Conservation (phyloP, 2,113 vertebrate species). For the Xenopus laevis region DNA sequence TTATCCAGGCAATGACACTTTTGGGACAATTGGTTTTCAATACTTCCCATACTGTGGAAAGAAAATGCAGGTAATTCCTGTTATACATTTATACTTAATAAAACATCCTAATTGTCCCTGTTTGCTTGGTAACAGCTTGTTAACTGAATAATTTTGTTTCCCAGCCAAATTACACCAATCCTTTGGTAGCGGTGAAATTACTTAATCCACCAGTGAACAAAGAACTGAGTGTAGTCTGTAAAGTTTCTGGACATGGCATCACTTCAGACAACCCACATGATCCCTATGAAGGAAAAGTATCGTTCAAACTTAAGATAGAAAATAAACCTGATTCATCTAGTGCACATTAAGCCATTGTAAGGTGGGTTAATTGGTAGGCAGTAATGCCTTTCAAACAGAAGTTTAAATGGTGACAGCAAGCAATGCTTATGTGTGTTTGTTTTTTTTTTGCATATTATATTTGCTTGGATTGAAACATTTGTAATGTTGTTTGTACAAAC, state of each 20-base stretch:
- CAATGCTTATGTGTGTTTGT: too few species aligned
- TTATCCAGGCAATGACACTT: conserved; percentile 65
- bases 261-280: conserved; percentile 75
- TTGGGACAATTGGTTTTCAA: conserved; percentile 81
- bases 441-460: too few species aligned
- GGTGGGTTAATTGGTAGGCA: neutral
- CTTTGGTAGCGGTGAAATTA: conserved; percentile 83
- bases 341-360: neutral
- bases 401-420: too few species aligned
- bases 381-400: too few species aligned
- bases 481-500: too few species aligned
- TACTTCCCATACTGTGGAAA: conserved; percentile 93
- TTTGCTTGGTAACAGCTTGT: too few species aligned
- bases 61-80: conserved; percentile 75
- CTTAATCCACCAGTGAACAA: conserved; percentile 62
- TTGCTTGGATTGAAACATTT: too few species aligned
- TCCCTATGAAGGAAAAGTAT: conserved; percentile 83
- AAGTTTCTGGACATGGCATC: conserved; percentile 72
- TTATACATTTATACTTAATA: neutral
- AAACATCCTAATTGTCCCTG: too few species aligned
- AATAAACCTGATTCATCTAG: conserved; percentile 45
- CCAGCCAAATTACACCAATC: conserved; percentile 83
- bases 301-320: conserved; percentile 73
- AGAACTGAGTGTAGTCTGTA: conserved; percentile 70
- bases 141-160: neutral